phyloP scores from a whole-genome alignment of 2,888 invertebrate genomes.

The Limenitis camilla region DNA sequence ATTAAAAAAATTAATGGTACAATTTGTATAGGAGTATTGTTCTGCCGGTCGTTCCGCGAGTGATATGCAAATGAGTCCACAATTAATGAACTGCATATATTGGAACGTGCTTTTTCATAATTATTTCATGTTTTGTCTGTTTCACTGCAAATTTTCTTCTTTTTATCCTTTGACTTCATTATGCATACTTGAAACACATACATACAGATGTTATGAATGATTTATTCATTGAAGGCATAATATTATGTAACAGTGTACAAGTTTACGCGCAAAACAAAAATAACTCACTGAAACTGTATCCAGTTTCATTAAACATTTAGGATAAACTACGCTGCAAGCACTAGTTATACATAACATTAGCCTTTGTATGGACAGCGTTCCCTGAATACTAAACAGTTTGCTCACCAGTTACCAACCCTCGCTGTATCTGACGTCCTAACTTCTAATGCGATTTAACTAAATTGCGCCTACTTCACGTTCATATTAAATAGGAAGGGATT shows the following conservation, averaged over 20 bases:
- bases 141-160: neutral
- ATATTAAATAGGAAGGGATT: neutral
- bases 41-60: slow-evolving; percentile 18
- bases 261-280: too few species aligned
- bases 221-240: too few species aligned
- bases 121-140: slow-evolving; percentile 1
- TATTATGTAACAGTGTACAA: too few species aligned
- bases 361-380: slow-evolving; percentile 26
- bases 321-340: slow-evolving; percentile 20
- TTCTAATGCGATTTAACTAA: slow-evolving; percentile 20
- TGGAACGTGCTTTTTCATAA: slow-evolving; percentile 1
- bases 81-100: slow-evolving; percentile 8
- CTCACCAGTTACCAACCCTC: slow-evolving; percentile 41
- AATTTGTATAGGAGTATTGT: slow-evolving; percentile 30
- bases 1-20: slow-evolving; percentile 30
- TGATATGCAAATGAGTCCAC: slow-evolving; percentile 12
- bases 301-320: slow-evolving; percentile 15
- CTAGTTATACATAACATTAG: slow-evolving; percentile 38
- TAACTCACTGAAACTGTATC: slow-evolving; percentile 7
- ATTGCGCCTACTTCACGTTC: slow-evolving; percentile 10
- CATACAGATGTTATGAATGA: too few species aligned
- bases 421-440: slow-evolving; percentile 21
- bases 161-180: too few species aligned
- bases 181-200: too few species aligned
- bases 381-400: slow-evolving; percentile 49